phyloP scores from a whole-genome alignment of 2,888 invertebrate genomes.

The Eristalinus sepulchralis region DNA sequence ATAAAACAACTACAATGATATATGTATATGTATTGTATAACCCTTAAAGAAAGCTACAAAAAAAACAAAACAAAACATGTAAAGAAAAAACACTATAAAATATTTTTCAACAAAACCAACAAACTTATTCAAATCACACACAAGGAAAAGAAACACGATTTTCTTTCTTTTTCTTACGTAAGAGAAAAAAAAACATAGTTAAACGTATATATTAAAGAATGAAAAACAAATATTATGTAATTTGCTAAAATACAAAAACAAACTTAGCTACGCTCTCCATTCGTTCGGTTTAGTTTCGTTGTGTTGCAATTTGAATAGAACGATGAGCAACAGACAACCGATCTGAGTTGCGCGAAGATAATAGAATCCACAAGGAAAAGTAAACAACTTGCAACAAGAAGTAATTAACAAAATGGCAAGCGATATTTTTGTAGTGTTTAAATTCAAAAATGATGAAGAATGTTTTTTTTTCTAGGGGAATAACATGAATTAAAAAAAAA shows the following conservation, averaged over 20 bases:
- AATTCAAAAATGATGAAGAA: constrained; percentile 36
- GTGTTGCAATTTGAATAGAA: constrained; percentile 33
- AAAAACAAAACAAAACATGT: constrained; percentile 26
- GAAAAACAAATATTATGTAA: constrained; percentile 31
- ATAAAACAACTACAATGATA: constrained; percentile 72
- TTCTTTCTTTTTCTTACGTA: constrained; percentile 18
- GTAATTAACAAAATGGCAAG: background rate
- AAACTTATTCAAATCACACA: constrained; percentile 38
- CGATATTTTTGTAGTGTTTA: constrained; percentile 63
- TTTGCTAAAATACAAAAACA: constrained; percentile 12
- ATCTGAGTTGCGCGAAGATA: background rate
- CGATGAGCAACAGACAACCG: background rate
- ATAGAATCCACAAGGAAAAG: background rate
- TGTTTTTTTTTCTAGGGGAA: constrained; percentile 36
- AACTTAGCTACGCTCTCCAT: constrained; percentile 42
- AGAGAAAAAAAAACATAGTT: constrained; percentile 28
- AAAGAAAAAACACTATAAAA: constrained; percentile 50
- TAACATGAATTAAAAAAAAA: constrained; percentile 35
- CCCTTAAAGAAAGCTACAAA: constrained; percentile 53
- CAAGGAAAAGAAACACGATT: constrained; percentile 2
- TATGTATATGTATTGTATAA: constrained; percentile 62
- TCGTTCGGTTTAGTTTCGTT: constrained; percentile 22
- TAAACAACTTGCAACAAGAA: constrained; percentile 22
- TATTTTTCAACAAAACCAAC: constrained; percentile 42
- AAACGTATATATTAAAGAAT: constrained; percentile 24